Percentiles rank a stretch among this genome's conserved stretches.
Evolutionary conservation across 2,888 invertebrate species (phyloP).

Genomic region (Tricholauxania praeusta): DNA sequence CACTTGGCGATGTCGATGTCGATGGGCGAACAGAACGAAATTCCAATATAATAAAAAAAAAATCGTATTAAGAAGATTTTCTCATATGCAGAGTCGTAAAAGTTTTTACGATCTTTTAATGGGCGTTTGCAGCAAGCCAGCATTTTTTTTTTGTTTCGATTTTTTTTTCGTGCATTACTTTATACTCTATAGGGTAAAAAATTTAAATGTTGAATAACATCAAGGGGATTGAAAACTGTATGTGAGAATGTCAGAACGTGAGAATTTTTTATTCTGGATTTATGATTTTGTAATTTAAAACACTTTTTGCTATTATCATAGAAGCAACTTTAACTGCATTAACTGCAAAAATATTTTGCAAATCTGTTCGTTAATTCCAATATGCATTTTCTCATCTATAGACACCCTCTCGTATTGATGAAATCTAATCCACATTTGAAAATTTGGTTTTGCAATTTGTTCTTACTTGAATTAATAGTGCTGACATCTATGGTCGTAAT

Average conservation of each 20-base stretch:
- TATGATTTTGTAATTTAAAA: slow-evolving; percentile 44
- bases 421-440: too few relatives aligned
- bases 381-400: too few relatives aligned
- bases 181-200: slow-evolving; percentile 40
- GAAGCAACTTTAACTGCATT: too few relatives aligned
- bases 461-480: slow-evolving; percentile 37
- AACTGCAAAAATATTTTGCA: too few relatives aligned
- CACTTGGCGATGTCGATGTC: slow-evolving; percentile 32
- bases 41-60: slow-evolving; percentile 65
- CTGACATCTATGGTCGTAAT: slow-evolving; percentile 43
- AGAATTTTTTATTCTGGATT: slow-evolving; percentile 55
- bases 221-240: too few relatives aligned
- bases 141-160: slow-evolving; percentile 27
- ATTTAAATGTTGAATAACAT: too few relatives aligned
- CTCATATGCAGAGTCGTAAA: slow-evolving; percentile 65
- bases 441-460: neutral
- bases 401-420: too few relatives aligned
- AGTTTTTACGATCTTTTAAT: slow-evolving; percentile 68
- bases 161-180: slow-evolving; percentile 35
- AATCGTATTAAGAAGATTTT: slow-evolving; percentile 65
- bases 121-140: slow-evolving; percentile 63
- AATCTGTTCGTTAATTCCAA: too few relatives aligned
- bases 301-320: too few relatives aligned
- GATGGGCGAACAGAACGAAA: slow-evolving; percentile 53
- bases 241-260: too few relatives aligned